Evolutionary conservation across 2,888 invertebrate genomes (phyloP).

Genomic region (Morinoia aosen): DNA sequence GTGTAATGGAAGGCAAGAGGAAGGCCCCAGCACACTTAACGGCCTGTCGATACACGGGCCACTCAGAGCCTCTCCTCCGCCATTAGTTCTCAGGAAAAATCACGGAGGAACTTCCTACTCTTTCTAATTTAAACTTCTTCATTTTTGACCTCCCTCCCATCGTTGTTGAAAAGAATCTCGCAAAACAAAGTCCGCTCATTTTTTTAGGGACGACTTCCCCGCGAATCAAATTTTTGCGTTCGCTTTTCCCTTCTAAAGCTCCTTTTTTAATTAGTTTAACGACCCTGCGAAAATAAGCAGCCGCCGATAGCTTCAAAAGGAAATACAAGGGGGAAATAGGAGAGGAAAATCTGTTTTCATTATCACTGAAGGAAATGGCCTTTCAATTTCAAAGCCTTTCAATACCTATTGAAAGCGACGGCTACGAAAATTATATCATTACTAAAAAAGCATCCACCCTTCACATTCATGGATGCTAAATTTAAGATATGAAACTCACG

Average conservation of each 20-base stretch:
- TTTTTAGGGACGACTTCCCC: not conserved
- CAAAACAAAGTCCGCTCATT: slow-evolving; percentile 33
- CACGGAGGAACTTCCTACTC: not conserved
- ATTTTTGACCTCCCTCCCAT: not conserved
- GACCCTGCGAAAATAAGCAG: not conserved
- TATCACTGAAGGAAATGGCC: not conserved
- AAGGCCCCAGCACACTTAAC: not conserved
- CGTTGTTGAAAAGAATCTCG: not conserved
- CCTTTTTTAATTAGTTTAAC: not conserved
- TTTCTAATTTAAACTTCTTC: not conserved
- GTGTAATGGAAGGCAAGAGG: not conserved
- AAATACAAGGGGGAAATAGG: not conserved
- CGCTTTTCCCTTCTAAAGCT: not conserved
- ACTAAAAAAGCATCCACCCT: no score
- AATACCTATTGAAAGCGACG: not conserved
- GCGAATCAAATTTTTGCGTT: not conserved
- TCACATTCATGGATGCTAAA: no score
- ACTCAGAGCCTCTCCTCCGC: not conserved
- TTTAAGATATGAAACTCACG: no score
- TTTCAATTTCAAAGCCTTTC: not conserved
- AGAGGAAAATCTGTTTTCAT: not conserved
- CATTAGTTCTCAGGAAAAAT: slow-evolving; percentile 3
- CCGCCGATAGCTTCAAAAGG: not conserved
- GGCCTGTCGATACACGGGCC: not conserved
- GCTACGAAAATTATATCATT: not conserved